These are phyloP conservation scores for Aselliscus stoliczkanus DNA, from an alignment of 2,797 vertebrate genomes.

Conservation along the genomic window DNA sequence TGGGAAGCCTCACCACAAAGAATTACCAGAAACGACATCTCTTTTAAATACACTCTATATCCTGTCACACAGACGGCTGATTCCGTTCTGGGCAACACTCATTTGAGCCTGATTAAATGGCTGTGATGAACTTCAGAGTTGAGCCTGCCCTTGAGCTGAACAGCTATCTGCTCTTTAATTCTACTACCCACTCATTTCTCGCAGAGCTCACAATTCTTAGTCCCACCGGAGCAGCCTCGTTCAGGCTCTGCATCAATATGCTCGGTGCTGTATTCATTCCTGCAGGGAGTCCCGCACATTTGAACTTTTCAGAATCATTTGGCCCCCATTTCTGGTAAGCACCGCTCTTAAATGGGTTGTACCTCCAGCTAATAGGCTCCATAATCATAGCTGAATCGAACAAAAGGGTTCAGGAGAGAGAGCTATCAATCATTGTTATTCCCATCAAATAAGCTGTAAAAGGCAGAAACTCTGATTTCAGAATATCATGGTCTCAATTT, in stretches of 20 bases:
- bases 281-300: conserved; percentile 81
- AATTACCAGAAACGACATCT: conserved; percentile 50
- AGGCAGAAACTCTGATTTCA: conserved; percentile 72
- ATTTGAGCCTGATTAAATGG: conserved; percentile 80
- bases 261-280: conserved; percentile 82
- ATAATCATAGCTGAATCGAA: conserved; percentile 82
- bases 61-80: conserved; percentile 57
- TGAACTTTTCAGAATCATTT: conserved; percentile 88
- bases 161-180: conserved; percentile 83
- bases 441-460: conserved; percentile 77
- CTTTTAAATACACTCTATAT: conserved; percentile 69
- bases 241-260: conserved; percentile 80
- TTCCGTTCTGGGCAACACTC: conserved; percentile 66
- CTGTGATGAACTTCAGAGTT: conserved; percentile 85
- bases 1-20: not conserved
- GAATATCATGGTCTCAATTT: conserved; percentile 72
- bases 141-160: conserved; percentile 80
- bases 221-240: conserved; percentile 74
- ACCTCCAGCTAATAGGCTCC: conserved; percentile 85
- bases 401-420: conserved; percentile 80
- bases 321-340: conserved; percentile 85
- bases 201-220: conserved; percentile 77
- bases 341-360: conserved; percentile 85
- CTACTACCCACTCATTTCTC: conserved; percentile 78
- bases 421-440: conserved; percentile 83